phyloP scores from a whole-genome alignment of 2,113 vertebrate genomes.

The Alethe diademata region DNA sequence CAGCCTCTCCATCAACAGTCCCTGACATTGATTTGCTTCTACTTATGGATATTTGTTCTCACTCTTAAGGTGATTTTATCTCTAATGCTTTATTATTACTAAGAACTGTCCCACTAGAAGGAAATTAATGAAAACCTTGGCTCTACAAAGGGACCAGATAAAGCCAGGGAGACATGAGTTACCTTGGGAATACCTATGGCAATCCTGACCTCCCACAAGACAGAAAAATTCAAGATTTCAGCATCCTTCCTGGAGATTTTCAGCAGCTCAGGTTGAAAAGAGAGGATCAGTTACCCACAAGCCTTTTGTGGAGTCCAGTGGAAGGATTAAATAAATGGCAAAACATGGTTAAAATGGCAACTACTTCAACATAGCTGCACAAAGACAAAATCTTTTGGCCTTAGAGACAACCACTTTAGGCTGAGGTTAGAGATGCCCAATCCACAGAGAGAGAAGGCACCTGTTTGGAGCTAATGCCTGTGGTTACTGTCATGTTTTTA shows the following conservation, averaged over 20 bases:
- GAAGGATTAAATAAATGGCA: background rate
- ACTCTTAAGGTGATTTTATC: background rate
- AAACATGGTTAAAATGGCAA: background rate
- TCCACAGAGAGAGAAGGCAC: background rate
- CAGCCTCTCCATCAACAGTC: background rate
- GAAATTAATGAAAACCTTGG: background rate
- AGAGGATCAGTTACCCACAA: rapidly evolving
- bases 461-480: background rate
- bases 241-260: background rate
- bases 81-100: background rate
- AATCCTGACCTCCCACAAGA: rapidly evolving
- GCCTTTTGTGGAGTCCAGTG: background rate
- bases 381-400: background rate
- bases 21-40: background rate
- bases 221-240: background rate
- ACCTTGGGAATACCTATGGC: background rate
- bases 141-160: rapidly evolving
- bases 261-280: background rate
- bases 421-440: background rate
- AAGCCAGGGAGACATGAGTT: rapidly evolving
- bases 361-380: background rate
- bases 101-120: background rate
- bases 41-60: background rate
- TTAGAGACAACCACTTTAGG: background rate
- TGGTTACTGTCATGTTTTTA: background rate